Evolutionary conservation across 2,113 vertebrate species (phyloP).

Genomic region (Rattus norvegicus): GRCr8 NC_086027.1:50153001-50153500

Average conservation of each 20-base stretch:
- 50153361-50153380: neutral
- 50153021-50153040: neutral
- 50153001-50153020: neutral
- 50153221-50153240: too few relatives aligned
- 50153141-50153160: too few relatives aligned
- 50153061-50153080: too few relatives aligned
- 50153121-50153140: too few relatives aligned
- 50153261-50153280: neutral
- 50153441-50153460: neutral
- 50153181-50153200: neutral
- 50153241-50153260: neutral
- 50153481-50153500: neutral
- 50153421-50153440: neutral
- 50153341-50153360: neutral
- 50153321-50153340: neutral
- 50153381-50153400: neutral
- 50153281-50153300: too few relatives aligned
- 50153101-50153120: neutral
- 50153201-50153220: neutral
- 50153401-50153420: neutral
- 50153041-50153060: too few relatives aligned
- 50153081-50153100: too few relatives aligned
- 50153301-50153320: neutral
- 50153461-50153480: neutral
- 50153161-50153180: too few relatives aligned